Base-by-base conservation (phyloP, 2,797 vertebrate species). In the Jordanella pulchra region DNA sequence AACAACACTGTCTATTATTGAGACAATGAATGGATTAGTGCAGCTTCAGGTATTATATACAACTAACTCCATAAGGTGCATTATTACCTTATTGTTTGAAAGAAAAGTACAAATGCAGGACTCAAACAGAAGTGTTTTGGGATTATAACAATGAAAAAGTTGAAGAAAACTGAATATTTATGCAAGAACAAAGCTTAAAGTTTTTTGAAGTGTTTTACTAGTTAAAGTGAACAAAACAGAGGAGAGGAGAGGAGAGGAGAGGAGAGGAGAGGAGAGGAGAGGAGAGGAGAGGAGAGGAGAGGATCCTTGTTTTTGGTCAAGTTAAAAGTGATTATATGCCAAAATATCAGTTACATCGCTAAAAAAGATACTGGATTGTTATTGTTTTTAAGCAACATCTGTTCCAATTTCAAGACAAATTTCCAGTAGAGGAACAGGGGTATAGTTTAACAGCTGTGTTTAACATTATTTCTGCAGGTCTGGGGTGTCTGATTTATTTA, bases 171-270 rank as follows among this genome's bases (percentile, higher is more conserved):
- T 42, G 39, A 7, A 63, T 25, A n/a, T 61, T 42, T 63, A 42
- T n/a, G 13, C 60, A 63, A 63, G 35, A 42, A 42, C n/a, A 25
- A 61, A 23, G 1, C 32, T n/a, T 21, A 42, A 63, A 63, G 11
- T 13, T 63, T 44, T 63, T 13, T 42, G 5, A 63, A 15, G 3
- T 42, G 39, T 4, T 25, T 44, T 13, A 15, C 23, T 9, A 15
- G 13, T 14, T 17, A 25, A 63, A 39, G 42, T 25, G 42, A 42
- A 63, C 30, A 42, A 63, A 3, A 63, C 58, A 61, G 35, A 35
- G 35, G 80, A 82, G 86, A 76, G 80, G 82, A 70, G 80, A 76
- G 70, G 65, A 76, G 67, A 56, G 67, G 73, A 69, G 64, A 5
- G 14, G 44, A 72, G 69, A 71, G 60, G 50, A 76, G 69, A 55